Evolutionary conservation across 2,888 invertebrate species (phyloP), one percentile per base, ranked within the genome.

Genomic region (Eurytoma californica): DNA sequence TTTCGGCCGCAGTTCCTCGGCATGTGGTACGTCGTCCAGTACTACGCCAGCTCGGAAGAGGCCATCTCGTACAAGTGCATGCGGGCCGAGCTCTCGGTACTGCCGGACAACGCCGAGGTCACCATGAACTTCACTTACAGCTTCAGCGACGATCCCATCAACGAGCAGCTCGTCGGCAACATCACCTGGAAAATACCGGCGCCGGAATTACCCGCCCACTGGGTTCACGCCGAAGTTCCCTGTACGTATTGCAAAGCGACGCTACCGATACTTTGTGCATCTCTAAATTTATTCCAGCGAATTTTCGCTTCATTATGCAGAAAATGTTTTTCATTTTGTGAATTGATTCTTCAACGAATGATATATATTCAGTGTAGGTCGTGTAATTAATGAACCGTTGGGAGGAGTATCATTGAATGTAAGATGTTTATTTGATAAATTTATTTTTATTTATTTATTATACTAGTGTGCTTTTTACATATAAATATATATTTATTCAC

Each of bases 91-190:
- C 93, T 95, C 84, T 93, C 93, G 3, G 90, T 92, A 84, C 90
- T 92, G 3, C 83, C 91, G 3, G 88, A 89, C 74, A 90, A 92
- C 81, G 92, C 87, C 5, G 93, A 95, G 85, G 94, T 96, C 66
- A 95, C 95, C 0, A 96, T 97, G 96, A 96, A 96, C 90, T 96
- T 97, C 90, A 96, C 95, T 1, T 97, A 96, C 88, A 95, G 95
- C 76, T 97, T 95, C 85, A 94, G 94, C 0, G 96, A 97, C 87
- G 97, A 97, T 90, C 96, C 97, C 0, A 90, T 94, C 7, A 94
- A 95, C 39, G 96, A 97, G 89, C 93, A 93, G 80, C 92, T 97
- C 9, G 92, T 94, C 61, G 97, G 97, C 0, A 97, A 97, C 88
- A 96, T 97, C 83, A 97, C 97, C 0, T 97, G 96, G 96, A 92